Evolutionary conservation across 2,797 vertebrate genomes (phyloP).

Genomic region (Geotrypetes seraphini): DNA sequence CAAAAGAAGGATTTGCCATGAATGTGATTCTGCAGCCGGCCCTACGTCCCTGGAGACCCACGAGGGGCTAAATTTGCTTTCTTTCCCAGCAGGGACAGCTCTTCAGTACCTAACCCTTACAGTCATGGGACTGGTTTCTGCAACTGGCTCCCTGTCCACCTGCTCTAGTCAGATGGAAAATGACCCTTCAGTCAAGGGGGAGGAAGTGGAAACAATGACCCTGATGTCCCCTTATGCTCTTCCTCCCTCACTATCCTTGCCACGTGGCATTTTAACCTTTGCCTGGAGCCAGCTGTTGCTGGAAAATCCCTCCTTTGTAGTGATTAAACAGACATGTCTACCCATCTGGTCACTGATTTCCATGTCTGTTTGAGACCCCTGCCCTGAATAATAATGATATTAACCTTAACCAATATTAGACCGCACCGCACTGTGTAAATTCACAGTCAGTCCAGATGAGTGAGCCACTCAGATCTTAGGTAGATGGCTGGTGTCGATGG

Average conservation of each 20-base stretch:
- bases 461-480: too few species aligned
- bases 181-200: slow-evolving; percentile 25
- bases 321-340: slow-evolving; percentile 43
- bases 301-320: slow-evolving; percentile 31
- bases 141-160: slow-evolving; percentile 53
- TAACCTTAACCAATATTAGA: slow-evolving; percentile 1
- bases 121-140: too few species aligned
- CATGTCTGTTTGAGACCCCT: slow-evolving; percentile 36
- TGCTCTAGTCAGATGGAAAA: slow-evolving; percentile 46
- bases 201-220: slow-evolving; percentile 26
- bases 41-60: neutral
- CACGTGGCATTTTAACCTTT: slow-evolving; percentile 45
- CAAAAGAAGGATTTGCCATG: too few species aligned
- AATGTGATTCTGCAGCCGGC: too few species aligned
- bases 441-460: too few species aligned
- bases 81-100: neutral
- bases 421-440: too few species aligned
- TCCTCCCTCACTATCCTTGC: too few species aligned
- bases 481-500: too few species aligned
- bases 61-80: neutral
- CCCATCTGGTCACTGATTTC: slow-evolving; percentile 64
- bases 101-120: too few species aligned
- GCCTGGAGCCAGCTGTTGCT: slow-evolving; percentile 40
- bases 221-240: slow-evolving; percentile 29
- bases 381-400: slow-evolving; percentile 22